Conservation (phyloP, 1,140 invertebrate genomes). For the Heliconius nattereri region DNA sequence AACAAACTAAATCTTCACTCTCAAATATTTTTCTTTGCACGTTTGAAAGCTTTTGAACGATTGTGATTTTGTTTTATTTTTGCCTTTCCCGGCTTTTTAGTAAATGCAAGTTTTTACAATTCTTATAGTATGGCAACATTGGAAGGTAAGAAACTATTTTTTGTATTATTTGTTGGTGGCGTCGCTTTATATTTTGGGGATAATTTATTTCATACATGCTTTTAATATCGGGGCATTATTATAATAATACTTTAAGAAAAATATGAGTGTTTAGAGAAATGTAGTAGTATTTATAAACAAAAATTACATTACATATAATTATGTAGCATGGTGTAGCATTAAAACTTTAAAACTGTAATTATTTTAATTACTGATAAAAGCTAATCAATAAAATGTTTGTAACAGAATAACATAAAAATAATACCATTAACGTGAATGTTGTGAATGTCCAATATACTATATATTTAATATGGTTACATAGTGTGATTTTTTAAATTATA, state of each 20-base stretch:
- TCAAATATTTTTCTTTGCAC: conserved; percentile 49
- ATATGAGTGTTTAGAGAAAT: no score
- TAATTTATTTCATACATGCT: conserved; percentile 74
- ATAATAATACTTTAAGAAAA: neutral
- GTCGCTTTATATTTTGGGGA: conserved; percentile 38
- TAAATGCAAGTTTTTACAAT: conserved; percentile 53
- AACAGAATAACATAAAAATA: no score
- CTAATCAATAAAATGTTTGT: no score
- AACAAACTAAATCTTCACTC: neutral
- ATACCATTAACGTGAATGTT: no score
- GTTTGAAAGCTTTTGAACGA: conserved; percentile 80
- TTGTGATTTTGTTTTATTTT: conserved; percentile 80
- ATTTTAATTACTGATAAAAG: no score
- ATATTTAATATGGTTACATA: no score
- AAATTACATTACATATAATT: no score
- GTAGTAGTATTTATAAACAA: no score
- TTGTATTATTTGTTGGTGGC: conserved; percentile 33
- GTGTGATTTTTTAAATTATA: no score
- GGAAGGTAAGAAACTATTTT: conserved; percentile 56
- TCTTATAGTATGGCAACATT: conserved; percentile 47
- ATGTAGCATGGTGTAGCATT: no score
- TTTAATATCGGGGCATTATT: conserved; percentile 41
- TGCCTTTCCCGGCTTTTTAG: conserved; percentile 50
- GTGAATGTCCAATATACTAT: no score
- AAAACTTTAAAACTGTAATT: no score